A percentile compares a stretch with the other conserved stretches of the same genome.
Evolutionary conservation across 1,140 invertebrate genomes (phyloP).

Genomic region (Anagrus nilaparvatae): DNA sequence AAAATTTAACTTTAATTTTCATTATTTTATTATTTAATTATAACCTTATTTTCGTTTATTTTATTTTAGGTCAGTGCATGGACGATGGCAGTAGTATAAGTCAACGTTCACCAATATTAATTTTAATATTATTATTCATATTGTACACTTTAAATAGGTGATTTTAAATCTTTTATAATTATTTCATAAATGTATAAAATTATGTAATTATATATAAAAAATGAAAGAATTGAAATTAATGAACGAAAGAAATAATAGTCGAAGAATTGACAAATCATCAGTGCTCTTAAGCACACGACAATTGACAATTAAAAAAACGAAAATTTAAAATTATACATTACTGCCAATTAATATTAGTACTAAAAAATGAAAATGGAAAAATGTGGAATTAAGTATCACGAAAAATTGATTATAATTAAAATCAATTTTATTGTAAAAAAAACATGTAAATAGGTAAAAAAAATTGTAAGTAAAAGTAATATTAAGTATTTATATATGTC

Average conservation of each 20-base stretch:
- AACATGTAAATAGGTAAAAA: no score
- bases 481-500: no score
- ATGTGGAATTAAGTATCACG: no score
- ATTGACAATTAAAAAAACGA: neutral
- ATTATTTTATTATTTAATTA: neutral
- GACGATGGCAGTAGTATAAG: constrained; percentile 31
- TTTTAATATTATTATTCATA: constrained; percentile 27
- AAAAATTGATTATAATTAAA: no score
- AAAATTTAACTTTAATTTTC: constrained; percentile 17
- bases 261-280: neutral
- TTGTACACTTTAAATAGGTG: constrained; percentile 37
- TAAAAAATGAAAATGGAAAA: no score
- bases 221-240: neutral
- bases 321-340: neutral
- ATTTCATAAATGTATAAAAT: neutral
- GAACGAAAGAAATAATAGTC: neutral
- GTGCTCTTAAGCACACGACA: neutral
- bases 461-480: no score
- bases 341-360: neutral
- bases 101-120: constrained; percentile 30
- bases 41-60: neutral
- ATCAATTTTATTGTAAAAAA: no score
- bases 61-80: constrained; percentile 38
- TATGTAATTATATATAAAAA: neutral
- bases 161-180: constrained; percentile 29